A percentile compares a stretch with the other conserved stretches of the same genome.
Evolutionary conservation across 2,888 invertebrate species (phyloP).

Genomic region (Toxonevra muliebris): DNA sequence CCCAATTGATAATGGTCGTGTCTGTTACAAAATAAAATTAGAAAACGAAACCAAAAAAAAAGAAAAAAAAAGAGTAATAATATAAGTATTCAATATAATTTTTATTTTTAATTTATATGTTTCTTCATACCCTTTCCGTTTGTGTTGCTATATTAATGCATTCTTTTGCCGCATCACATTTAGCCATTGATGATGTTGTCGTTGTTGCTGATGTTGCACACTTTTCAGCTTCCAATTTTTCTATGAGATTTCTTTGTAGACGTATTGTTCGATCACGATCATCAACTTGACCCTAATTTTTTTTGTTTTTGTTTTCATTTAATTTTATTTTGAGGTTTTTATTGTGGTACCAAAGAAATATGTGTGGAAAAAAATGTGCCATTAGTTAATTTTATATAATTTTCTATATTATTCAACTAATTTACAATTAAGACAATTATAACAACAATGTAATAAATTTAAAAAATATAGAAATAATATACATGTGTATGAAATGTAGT

Average conservation of each 20-base stretch:
- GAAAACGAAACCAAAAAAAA: too few species aligned
- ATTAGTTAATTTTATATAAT: neutral
- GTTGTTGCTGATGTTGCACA: slow-evolving; percentile 37
- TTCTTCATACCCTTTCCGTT: slow-evolving; percentile 80
- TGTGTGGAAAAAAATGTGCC: neutral
- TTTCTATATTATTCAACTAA: neutral
- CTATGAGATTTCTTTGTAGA: slow-evolving; percentile 80
- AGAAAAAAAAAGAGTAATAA: too few species aligned
- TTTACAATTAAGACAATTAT: slow-evolving; percentile 13
- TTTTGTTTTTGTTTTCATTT: slow-evolving; percentile 2
- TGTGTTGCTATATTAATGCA: slow-evolving; percentile 85
- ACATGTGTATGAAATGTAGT: neutral
- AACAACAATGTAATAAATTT: neutral
- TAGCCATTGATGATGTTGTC: slow-evolving; percentile 14
- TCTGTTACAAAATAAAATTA: slow-evolving; percentile 46
- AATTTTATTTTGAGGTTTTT: slow-evolving; percentile 16
- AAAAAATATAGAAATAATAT: slow-evolving; percentile 3
- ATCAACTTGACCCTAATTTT: slow-evolving; percentile 78
- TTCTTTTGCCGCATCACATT: slow-evolving; percentile 62
- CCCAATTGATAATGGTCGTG: slow-evolving; percentile 64
- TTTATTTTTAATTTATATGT: neutral
- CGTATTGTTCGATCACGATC: slow-evolving; percentile 86
- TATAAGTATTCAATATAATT: too few species aligned
- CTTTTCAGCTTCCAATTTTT: slow-evolving; percentile 66
- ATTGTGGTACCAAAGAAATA: slow-evolving; percentile 11